A percentile compares a stretch with the other conserved stretches of the same genome.
Conservation (phyloP, 2,797 vertebrate species). For the Gephyroberyx darwinii region DNA sequence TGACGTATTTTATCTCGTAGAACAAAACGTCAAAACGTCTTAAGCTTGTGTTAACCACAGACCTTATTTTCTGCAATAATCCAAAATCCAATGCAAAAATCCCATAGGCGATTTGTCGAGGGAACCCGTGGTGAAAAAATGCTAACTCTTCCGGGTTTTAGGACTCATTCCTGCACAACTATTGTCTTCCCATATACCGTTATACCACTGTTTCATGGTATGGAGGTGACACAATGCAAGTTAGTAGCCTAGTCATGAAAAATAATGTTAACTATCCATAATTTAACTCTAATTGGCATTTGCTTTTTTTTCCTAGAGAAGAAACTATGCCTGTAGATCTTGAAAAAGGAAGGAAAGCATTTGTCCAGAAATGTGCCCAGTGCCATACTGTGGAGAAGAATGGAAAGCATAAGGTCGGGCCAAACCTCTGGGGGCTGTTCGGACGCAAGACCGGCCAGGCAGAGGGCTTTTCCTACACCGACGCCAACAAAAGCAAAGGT, state of each 20-base stretch:
- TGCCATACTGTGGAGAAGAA: constrained; percentile 85
- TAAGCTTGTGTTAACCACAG: too few relatives aligned
- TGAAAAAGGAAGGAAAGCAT: constrained; percentile 84
- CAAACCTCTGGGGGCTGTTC: constrained; percentile 86
- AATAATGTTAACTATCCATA: neutral
- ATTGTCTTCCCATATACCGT: too few relatives aligned
- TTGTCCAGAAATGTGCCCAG: constrained; percentile 86
- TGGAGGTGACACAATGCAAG: neutral
- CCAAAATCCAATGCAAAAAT: too few relatives aligned
- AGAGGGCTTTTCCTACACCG: constrained; percentile 82
- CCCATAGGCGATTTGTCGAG: too few relatives aligned
- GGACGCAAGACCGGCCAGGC: constrained; percentile 84
- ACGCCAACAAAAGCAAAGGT: constrained; percentile 90
- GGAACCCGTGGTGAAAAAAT: too few relatives aligned
- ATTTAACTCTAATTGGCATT: constrained; percentile 8
- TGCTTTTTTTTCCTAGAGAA: constrained; percentile 4
- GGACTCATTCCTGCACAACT: too few relatives aligned
- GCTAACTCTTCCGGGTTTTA: too few relatives aligned
- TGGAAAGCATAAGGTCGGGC: constrained; percentile 85
- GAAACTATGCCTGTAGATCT: constrained; percentile 79
- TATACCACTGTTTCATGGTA: neutral
- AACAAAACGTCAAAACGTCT: too few relatives aligned
- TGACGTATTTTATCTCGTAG: too few relatives aligned
- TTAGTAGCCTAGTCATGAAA: neutral
- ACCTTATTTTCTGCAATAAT: too few relatives aligned